These are phyloP conservation scores for Periophthalmodon schlosseri DNA, from an alignment of 2,113 vertebrate species.

Conservation along the genomic window DNA sequence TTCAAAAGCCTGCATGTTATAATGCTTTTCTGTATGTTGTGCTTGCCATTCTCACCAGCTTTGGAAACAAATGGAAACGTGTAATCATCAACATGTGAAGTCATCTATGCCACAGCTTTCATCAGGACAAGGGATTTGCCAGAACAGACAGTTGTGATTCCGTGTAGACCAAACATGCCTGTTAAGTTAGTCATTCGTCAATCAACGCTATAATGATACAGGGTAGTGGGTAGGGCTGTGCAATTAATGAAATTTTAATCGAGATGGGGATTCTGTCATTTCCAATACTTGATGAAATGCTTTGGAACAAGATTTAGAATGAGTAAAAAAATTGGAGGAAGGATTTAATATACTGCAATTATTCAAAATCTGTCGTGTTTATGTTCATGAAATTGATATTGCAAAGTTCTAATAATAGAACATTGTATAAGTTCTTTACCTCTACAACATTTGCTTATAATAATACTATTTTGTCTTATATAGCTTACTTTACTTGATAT, in stretches of 20 bases:
- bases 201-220: not conserved
- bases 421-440: too few relatives aligned
- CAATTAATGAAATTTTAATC: not conserved
- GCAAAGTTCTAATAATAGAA: not conserved
- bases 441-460: too few relatives aligned
- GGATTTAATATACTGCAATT: not conserved
- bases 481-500: too few relatives aligned
- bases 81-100: conserved; percentile 20
- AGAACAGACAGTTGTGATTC: conserved; percentile 18
- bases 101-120: not conserved
- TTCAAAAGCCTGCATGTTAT: not conserved
- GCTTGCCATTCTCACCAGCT: conserved; percentile 14
- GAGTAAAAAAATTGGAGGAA: not conserved
- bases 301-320: not conserved
- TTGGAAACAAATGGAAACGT: not conserved
- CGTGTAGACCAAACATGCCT: not conserved
- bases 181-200: conserved; percentile 18
- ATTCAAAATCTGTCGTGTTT: not conserved
- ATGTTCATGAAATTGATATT: not conserved
- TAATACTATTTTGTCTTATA: too few relatives aligned
- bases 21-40: conserved; percentile 16
- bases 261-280: not conserved
- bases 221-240: not conserved
- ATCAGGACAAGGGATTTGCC: conserved; percentile 6
- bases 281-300: not conserved